These are phyloP conservation scores for Lasioglossum morio DNA, from an alignment of 2,888 invertebrate species.

Conservation along the genomic window DNA sequence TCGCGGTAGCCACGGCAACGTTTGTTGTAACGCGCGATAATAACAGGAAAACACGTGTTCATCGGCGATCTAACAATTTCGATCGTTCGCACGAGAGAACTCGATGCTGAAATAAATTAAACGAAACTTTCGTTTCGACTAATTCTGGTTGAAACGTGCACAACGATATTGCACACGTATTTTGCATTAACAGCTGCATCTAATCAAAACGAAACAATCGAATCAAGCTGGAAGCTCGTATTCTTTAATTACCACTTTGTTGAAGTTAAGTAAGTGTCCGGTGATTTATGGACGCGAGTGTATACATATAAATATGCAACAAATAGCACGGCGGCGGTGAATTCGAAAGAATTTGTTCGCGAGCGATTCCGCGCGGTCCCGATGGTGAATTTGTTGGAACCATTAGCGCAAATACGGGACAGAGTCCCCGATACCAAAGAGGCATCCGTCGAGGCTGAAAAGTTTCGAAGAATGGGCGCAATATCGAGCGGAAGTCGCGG, in stretches of 20 bases:
- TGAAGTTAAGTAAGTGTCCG: too few relatives aligned
- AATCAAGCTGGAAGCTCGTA: too few relatives aligned
- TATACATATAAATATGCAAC: neutral
- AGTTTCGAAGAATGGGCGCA: conserved; percentile 44
- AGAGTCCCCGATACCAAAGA: conserved; percentile 1
- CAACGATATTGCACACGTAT: too few relatives aligned
- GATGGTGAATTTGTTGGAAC: neutral
- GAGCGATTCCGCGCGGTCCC: neutral
- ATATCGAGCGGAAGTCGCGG: conserved; percentile 56
- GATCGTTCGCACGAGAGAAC: neutral
- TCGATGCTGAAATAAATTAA: neutral
- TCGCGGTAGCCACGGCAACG: neutral
- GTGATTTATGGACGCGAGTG: too few relatives aligned
- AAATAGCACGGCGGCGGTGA: neutral
- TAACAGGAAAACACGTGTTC: conserved; percentile 1
- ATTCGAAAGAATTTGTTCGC: neutral
- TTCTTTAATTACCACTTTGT: too few relatives aligned
- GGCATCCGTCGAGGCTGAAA: conserved; percentile 21
- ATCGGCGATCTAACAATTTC: neutral
- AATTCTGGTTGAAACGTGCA: too few relatives aligned
- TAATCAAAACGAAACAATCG: too few relatives aligned
- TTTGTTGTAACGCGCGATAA: neutral
- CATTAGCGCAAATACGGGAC: neutral
- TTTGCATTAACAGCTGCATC: too few relatives aligned
- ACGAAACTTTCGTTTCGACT: neutral